These are phyloP conservation scores for Pithys albifrons DNA, from an alignment of 2,113 vertebrate species.

Conservation along the genomic window DNA sequence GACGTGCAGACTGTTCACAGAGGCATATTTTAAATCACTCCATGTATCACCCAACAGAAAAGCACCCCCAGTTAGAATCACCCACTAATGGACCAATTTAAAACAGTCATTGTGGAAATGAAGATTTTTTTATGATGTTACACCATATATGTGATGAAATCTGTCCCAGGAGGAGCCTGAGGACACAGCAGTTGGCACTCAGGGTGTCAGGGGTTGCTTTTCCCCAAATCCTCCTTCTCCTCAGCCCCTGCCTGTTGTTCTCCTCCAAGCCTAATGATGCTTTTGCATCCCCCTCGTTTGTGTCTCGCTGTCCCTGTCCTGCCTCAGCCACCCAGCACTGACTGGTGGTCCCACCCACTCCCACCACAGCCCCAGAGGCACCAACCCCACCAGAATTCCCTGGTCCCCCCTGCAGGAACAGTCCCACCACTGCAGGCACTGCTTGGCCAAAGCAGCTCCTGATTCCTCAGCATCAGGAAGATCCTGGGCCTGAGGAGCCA, in stretches of 20 bases:
- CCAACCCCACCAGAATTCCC: background rate
- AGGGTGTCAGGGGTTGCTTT: background rate
- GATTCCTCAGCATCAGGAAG: background rate
- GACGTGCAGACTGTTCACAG: background rate
- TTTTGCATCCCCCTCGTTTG: background rate
- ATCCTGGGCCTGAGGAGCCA: background rate
- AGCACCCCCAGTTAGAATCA: background rate
- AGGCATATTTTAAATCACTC: background rate
- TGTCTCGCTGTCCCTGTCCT: rapidly evolving
- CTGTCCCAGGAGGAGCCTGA: background rate
- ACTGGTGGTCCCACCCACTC: too few relatives aligned
- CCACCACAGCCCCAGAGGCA: background rate
- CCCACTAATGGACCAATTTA: background rate
- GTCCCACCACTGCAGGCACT: background rate
- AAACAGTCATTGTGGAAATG: constrained; percentile 1
- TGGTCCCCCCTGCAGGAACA: background rate
- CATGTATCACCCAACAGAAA: background rate
- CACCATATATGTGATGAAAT: background rate
- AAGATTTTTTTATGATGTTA: background rate
- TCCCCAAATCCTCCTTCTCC: background rate
- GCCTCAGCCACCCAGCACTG: background rate
- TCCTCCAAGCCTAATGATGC: background rate
- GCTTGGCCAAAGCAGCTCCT: background rate
- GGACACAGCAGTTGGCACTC: background rate
- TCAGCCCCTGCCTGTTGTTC: too few relatives aligned